Evolutionary conservation across 2,113 vertebrate species (phyloP).

Genomic region (Prietella phreatophila): DNA sequence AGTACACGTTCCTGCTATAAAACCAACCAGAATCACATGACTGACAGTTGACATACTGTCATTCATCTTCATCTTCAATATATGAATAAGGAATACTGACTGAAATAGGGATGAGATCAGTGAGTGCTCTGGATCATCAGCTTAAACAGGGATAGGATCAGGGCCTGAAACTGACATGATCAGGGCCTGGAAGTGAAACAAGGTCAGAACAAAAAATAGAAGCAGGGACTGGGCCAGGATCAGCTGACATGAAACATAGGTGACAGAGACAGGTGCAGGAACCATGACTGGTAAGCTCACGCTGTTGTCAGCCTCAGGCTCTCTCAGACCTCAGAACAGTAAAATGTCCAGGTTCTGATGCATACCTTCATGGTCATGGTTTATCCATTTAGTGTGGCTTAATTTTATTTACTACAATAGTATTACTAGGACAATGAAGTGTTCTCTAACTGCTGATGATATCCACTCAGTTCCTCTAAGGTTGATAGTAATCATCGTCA

Average conservation of each 20-base stretch:
- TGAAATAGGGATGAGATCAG: not conserved
- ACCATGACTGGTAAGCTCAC: not conserved
- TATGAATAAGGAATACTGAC: not conserved
- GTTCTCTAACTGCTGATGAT: not conserved
- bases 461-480: not conserved
- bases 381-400: not conserved
- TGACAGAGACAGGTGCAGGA: not conserved
- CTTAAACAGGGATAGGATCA: not conserved
- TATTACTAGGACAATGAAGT: not conserved
- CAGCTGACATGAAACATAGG: not conserved
- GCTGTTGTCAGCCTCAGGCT: not conserved
- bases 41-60: not conserved
- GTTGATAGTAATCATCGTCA: not conserved
- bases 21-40: not conserved
- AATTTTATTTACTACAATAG: not conserved
- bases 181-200: slow-evolving; percentile 1
- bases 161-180: not conserved
- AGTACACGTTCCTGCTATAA: not conserved
- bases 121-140: not conserved
- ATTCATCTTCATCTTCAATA: not conserved
- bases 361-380: not conserved
- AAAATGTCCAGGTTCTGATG: not conserved
- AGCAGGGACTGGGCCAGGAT: not conserved
- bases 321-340: not conserved
- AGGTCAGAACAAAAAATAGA: slow-evolving; percentile 1